phyloP scores from a whole-genome alignment of 2,113 vertebrate genomes.

The Anhinga anhinga region DNA sequence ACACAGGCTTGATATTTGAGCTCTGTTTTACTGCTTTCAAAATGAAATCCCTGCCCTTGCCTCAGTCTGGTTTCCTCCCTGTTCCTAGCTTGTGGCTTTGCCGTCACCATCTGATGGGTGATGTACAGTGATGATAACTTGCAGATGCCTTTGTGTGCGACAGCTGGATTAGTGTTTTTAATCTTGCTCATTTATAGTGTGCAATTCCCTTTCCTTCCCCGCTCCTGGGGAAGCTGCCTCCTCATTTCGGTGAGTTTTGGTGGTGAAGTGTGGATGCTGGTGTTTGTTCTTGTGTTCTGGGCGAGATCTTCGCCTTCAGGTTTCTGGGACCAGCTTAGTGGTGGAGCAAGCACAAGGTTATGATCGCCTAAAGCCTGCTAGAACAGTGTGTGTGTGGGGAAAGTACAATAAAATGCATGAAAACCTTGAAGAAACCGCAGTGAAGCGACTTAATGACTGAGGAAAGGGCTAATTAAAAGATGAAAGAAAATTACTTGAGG shows the following conservation, averaged over 20 bases:
- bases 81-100: not conserved
- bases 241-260: not conserved
- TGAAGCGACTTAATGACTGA: not conserved
- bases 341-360: not conserved
- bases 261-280: not conserved
- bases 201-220: not conserved
- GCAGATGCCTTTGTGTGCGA: not conserved
- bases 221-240: not conserved
- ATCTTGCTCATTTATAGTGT: not conserved
- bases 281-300: not conserved
- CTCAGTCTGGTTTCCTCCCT: not conserved
- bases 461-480: not conserved
- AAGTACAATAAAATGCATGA: not conserved
- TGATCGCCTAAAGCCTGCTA: not conserved
- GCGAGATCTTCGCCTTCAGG: not conserved
- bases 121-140: not conserved
- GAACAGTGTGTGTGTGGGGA: not conserved
- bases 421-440: not conserved
- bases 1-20: not conserved
- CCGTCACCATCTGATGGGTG: not conserved
- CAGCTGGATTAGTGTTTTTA: not conserved
- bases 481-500: not conserved
- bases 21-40: not conserved
- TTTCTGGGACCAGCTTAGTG: not conserved
- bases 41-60: not conserved